Percentiles rank a stretch among this genome's conserved stretches.
These are phyloP conservation scores for Acrobasis repandana DNA, from an alignment of 2,888 invertebrate genomes.

Conservation along the genomic window DNA sequence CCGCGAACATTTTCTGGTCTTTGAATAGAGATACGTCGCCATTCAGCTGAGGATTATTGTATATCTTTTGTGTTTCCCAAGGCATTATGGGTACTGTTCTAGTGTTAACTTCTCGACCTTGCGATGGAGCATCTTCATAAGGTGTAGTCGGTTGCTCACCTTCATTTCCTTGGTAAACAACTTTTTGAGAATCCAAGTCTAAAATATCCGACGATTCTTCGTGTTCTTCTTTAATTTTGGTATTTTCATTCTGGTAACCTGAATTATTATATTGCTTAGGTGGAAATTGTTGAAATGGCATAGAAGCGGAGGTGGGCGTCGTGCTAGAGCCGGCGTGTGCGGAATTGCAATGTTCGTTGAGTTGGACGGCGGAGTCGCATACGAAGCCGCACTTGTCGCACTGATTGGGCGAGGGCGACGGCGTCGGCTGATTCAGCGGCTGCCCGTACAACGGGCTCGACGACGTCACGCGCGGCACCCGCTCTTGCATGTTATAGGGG, in stretches of 20 bases:
- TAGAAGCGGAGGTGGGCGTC: slow-evolving; percentile 66
- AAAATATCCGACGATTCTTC: slow-evolving; percentile 91
- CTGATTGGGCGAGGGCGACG: slow-evolving; percentile 88
- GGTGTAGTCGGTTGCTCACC: slow-evolving; percentile 67
- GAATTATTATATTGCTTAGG: slow-evolving; percentile 74
- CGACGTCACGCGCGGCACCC: slow-evolving; percentile 78
- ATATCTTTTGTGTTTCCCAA: slow-evolving; percentile 79
- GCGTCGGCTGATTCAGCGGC: slow-evolving; percentile 85
- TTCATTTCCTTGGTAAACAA: slow-evolving; percentile 88
- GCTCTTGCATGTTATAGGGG: slow-evolving; percentile 80
- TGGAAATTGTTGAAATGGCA: slow-evolving; percentile 80
- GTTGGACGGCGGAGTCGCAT: slow-evolving; percentile 88
- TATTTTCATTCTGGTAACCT: slow-evolving; percentile 71
- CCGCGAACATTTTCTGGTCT: slow-evolving; percentile 78
- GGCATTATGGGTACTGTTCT: slow-evolving; percentile 84
- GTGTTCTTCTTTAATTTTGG: slow-evolving; percentile 84
- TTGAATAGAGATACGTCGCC: slow-evolving; percentile 77
- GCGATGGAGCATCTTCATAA: slow-evolving; percentile 66
- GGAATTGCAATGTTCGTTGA: slow-evolving; percentile 89
- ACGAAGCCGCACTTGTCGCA: slow-evolving; percentile 93
- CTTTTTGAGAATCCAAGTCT: slow-evolving; percentile 94
- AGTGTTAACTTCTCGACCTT: slow-evolving; percentile 71
- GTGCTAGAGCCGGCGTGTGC: slow-evolving; percentile 82
- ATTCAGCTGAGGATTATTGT: slow-evolving; percentile 70
- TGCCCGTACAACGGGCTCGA: slow-evolving; percentile 83